phyloP scores from a whole-genome alignment of 2,113 vertebrate genomes.

The Cyprinodon brontotheroides region DNA sequence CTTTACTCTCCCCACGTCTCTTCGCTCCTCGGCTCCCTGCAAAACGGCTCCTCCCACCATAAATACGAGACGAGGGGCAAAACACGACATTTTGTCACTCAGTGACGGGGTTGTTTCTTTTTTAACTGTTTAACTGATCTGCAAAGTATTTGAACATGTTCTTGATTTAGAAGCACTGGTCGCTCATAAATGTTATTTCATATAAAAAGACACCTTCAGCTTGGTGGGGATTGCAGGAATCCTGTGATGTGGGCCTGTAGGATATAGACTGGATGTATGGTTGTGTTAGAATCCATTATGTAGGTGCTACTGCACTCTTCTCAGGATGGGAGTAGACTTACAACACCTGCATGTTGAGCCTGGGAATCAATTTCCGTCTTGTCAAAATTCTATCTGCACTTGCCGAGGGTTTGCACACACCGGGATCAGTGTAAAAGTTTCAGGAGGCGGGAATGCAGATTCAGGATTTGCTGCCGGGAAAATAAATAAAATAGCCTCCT shows the following conservation, averaged over 20 bases:
- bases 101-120: conserved; percentile 16
- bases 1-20: conserved; percentile 53
- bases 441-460: conserved; percentile 40
- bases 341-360: conserved; percentile 74
- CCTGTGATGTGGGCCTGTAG: conserved; percentile 16
- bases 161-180: background rate
- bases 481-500: conserved; percentile 43
- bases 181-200: conserved; percentile 8
- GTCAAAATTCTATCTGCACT: conserved; percentile 76
- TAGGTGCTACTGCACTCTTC: conserved; percentile 54
- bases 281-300: conserved; percentile 47
- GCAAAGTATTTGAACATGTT: background rate
- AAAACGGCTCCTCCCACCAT: conserved; percentile 37
- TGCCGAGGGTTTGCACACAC: conserved; percentile 50
- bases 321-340: conserved; percentile 43
- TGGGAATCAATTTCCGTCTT: conserved; percentile 80
- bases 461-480: conserved; percentile 50
- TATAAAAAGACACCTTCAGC: conserved; percentile 18
- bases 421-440: conserved; percentile 55
- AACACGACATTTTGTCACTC: background rate
- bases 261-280: conserved; percentile 9
- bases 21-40: conserved; percentile 55
- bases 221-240: conserved; percentile 2
- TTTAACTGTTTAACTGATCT: conserved; percentile 32
- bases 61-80: background rate